Base-by-base conservation (phyloP, 2,888 invertebrate genomes). In the Chrysolina americana region DNA sequence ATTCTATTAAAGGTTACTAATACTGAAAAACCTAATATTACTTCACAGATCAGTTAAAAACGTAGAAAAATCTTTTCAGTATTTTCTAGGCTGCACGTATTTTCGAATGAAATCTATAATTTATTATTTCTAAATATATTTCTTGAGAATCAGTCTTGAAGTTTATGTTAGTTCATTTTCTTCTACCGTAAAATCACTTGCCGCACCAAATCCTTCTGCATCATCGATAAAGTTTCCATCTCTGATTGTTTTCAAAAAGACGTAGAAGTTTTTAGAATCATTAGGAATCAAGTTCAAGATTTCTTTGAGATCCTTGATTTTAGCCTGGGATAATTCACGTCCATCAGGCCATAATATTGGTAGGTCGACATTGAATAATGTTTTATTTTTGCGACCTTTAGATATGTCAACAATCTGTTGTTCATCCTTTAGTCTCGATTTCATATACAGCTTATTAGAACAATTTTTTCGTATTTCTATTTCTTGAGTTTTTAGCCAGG, bases 401-500 rank as follows among this genome's bases (percentile, higher is more conserved):
- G 21, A 19, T 59, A 28, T 59, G 17, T 59, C 28, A 23, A 59
- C 17, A 23, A 59, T 59, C 23, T 59, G 15, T 6, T 13, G 17
- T 59, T 28, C 59, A 5, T 59, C 15, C 2, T 28, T 17, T 11
- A 59, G n/a, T 8, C 23, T 28, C 3, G 23, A n/a, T 59, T 74
- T 70, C 59, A 72, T 65, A 36, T 65, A 65, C 19, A n/a, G 11
- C 17, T 10, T 70, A 69, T 62, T 62, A 19, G 50, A 11, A 36
- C 70, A 9, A 66, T 64, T 78, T 80, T 74, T 56, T 70, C 65
- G 21, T 73, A 68, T 68, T 9, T 41, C n/a, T 36, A 76, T 74
- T 68, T 48, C 71, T 62, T 47, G 59, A 15, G 68, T 68, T 53
- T 72, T 64, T 19, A 79, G 64, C 77, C 81, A 79, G 53, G 47